Evolutionary conservation across 2,797 vertebrate species (phyloP), one percentile per base, ranked within the genome.

Genomic region (Mionectes olivaceus): DNA sequence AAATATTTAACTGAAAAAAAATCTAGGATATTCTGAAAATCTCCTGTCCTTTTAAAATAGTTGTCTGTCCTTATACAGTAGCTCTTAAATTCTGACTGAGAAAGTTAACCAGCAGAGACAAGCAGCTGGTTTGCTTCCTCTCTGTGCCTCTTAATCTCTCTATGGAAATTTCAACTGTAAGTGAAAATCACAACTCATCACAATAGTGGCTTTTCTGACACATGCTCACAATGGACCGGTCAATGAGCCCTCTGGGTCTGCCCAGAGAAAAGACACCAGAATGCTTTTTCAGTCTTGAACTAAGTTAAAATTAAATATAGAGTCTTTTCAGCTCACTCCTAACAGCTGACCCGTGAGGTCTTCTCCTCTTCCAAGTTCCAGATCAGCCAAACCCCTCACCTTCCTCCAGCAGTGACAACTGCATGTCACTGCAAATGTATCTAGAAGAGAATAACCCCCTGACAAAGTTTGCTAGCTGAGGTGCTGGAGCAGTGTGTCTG

Each of bases 371-470:
- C 35, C 13, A 41, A 55, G 32, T 7, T 63, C 44, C 71, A 25
- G 32, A 28, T 19, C 9, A 67, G 19, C 39, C 70, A 39, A 69
- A 25, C 10, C 33, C 33, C 15, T 53, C 28, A 13, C 10, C 25
- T 73, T 73, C 22, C 32, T 70, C 19, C 37, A 70, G 41, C 37
- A 74, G 19, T 1, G 12, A 25, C 8, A 9, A 37, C 23, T 28
- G 15, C 12, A 5, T 0, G 0, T 18, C 21, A 25, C 21, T 27
- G 16, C 27, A 85, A 55, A 43, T 0, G 1, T 4, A 4, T 9
- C n/a, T 41, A n/a, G 44, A 24, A 41, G 60, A 53, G 49, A 55
- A 44, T 7, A 25, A 44, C 30, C 10, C 46, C 33, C 14, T 47
- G 28, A 63, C 21, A 50, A 52, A 49, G 24, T 59, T 53, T 71